These are phyloP conservation scores for Macrophya alboannulata DNA, from an alignment of 2,888 invertebrate genomes.

Conservation along the genomic window DNA sequence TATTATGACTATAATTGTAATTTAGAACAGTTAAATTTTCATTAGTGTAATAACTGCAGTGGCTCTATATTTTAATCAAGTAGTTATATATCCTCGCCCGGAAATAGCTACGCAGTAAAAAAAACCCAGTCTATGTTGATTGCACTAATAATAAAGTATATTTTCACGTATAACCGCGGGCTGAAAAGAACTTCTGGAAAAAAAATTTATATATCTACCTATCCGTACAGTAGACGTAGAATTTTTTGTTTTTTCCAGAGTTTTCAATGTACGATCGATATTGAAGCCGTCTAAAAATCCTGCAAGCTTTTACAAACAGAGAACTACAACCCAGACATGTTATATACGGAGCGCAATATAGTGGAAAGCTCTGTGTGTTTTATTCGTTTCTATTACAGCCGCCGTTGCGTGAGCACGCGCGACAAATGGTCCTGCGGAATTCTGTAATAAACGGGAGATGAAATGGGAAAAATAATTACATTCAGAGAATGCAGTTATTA, in stretches of 20 bases:
- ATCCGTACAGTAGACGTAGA: neutral
- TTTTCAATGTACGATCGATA: neutral
- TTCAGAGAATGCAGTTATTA: slow-evolving; percentile 44
- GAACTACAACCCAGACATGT: neutral
- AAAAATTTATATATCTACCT: neutral
- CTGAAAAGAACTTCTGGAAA: neutral
- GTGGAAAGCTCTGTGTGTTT: slow-evolving; percentile 16
- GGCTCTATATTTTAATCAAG: slow-evolving; percentile 9
- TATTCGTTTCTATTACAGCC: slow-evolving; percentile 17
- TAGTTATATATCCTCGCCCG: neutral
- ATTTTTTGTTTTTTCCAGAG: neutral
- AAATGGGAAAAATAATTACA: slow-evolving; percentile 44
- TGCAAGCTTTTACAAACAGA: slow-evolving; percentile 1
- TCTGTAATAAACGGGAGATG: slow-evolving; percentile 30
- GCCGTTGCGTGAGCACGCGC: slow-evolving; percentile 20
- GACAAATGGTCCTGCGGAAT: slow-evolving; percentile 21
- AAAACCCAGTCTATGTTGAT: neutral
- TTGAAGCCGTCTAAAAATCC: neutral
- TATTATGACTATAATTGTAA: slow-evolving; percentile 3
- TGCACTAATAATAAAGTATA: neutral
- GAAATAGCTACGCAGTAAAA: neutral
- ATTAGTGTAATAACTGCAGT: neutral
- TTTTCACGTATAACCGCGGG: neutral
- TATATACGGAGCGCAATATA: slow-evolving; percentile 6
- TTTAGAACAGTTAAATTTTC: neutral